phyloP scores from a whole-genome alignment of 2,797 vertebrate species.

The Pagetopsis macropterus region DNA sequence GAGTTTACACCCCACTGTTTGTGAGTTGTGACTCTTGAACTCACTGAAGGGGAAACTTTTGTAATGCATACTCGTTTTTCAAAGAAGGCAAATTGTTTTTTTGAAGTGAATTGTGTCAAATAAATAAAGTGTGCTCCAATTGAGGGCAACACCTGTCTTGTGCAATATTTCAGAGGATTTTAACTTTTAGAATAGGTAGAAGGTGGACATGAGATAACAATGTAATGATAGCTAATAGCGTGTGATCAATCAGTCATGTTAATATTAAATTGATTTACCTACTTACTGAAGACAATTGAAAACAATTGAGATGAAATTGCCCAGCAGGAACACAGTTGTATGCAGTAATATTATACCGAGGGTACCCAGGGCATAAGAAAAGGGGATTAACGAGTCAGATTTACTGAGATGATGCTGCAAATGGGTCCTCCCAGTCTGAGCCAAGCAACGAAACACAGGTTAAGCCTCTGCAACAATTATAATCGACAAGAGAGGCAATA shows the following conservation, averaged over 20 bases:
- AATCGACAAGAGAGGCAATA: conserved; percentile 14
- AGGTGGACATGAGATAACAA: not conserved
- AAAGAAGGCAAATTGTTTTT: conserved; percentile 35
- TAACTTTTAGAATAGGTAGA: conserved; percentile 13
- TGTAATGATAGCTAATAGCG: not conserved
- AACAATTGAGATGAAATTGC: not conserved
- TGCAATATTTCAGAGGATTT: conserved; percentile 13
- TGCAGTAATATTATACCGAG: conserved; percentile 26
- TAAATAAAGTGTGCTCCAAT: conserved; percentile 35
- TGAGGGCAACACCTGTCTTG: conserved; percentile 38
- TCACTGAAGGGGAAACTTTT: conserved; percentile 54
- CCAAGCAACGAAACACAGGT: conserved; percentile 36
- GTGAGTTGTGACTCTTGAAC: conserved; percentile 56
- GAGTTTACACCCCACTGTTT: conserved; percentile 60
- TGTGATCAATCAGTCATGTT: not conserved
- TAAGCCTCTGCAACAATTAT: conserved; percentile 40
- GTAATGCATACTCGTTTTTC: conserved; percentile 55
- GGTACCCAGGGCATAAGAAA: not conserved
- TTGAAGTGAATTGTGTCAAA: conserved; percentile 46
- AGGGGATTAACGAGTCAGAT: conserved; percentile 19
- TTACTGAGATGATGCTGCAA: conserved; percentile 43
- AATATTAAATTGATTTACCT: conserved; percentile 2
- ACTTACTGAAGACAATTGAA: conserved; percentile 1
- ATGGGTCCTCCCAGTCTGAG: conserved; percentile 31
- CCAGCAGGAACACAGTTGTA: conserved; percentile 9